A percentile compares a stretch with the other conserved stretches of the same genome.
These are phyloP conservation scores for Epirrita christyi DNA, from an alignment of 2,888 invertebrate genomes.

Conservation along the genomic window DNA sequence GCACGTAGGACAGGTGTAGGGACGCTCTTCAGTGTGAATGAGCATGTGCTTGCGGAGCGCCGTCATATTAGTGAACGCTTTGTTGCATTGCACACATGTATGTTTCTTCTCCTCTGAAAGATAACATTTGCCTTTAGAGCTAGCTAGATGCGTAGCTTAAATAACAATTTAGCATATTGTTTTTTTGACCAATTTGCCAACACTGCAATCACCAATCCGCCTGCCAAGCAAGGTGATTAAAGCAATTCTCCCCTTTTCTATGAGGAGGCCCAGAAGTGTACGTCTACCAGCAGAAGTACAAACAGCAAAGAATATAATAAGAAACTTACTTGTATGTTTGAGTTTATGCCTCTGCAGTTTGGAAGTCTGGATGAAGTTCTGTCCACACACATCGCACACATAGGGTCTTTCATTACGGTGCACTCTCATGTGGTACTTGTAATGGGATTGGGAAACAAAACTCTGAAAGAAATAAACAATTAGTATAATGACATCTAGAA, in stretches of 20 bases:
- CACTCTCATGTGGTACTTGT: slow-evolving; percentile 88
- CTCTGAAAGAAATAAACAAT: slow-evolving; percentile 67
- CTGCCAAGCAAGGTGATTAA: no score
- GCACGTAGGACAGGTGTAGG: slow-evolving; percentile 86
- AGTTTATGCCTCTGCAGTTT: slow-evolving; percentile 89
- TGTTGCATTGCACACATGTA: slow-evolving; percentile 85
- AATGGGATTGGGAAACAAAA: slow-evolving; percentile 89
- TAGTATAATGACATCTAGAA: no score
- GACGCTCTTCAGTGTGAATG: slow-evolving; percentile 87
- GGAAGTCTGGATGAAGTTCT: slow-evolving; percentile 88
- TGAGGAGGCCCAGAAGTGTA: no score
- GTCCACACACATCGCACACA: slow-evolving; percentile 86
- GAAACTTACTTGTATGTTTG: slow-evolving; percentile 81
- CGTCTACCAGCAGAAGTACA: no score
- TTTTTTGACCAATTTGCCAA: no score
- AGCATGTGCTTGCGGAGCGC: slow-evolving; percentile 86
- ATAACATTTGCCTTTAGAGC: no score
- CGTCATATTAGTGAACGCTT: slow-evolving; percentile 84
- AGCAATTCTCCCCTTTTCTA: no score
- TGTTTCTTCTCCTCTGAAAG: slow-evolving; percentile 78
- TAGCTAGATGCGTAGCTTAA: no score
- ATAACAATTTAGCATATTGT: no score
- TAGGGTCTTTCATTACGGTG: slow-evolving; percentile 87
- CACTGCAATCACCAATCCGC: no score
- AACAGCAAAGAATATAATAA: no score